Evolutionary conservation across 2,113 vertebrate species (phyloP), one percentile per base, ranked within the genome.

Genomic region (Vanacampus margaritifer): DNA sequence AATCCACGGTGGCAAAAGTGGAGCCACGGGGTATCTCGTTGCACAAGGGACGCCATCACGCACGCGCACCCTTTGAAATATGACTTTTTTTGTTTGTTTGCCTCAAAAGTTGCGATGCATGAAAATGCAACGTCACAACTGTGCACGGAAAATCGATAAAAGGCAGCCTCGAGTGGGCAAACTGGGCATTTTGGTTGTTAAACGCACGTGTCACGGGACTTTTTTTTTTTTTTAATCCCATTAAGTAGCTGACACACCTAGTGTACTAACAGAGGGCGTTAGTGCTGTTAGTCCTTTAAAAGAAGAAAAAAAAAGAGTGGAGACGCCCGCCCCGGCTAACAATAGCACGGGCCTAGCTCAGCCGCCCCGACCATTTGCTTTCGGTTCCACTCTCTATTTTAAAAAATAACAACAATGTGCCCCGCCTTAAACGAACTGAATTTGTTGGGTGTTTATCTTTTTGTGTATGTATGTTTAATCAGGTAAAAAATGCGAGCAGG

Each of bases 1-100:
- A 78, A 57, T 41, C 50, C 46, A 51, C 58, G 35, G 60, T 64
- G 65, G 68, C 61, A 23, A n/a, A 56, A 65, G 67, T 61, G 51
- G 26, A 59, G 23, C 28, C 59, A 67, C 54, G 50, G 51, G 56
- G 71, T 73, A 65, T 45, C 26, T 61, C 46, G 35, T 72, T 77
- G 24, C 71, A 71, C 69, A 59, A 56, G 46, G 60, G 64, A 39
- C 10, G 17, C 5, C 11, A 46, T 64, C 72, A 69, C 73, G 69
- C 72, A 41, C 39, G 7, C 68, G 23, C n/a, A 54, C 73, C 75
- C 46, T 43, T 3, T 26, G 19, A 17, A 14, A 36, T 45, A 9
- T 41, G 10, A 7, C 17, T 46, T 46, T 5, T 28, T 64, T 41
- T 43, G 26, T 43, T 24, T 6, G 5, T n/a, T 26, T 46, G 2